Evolutionary conservation across 92 coral and sea anemone genomes (phyloP).

Genomic region (Paragorgia papillata): DNA sequence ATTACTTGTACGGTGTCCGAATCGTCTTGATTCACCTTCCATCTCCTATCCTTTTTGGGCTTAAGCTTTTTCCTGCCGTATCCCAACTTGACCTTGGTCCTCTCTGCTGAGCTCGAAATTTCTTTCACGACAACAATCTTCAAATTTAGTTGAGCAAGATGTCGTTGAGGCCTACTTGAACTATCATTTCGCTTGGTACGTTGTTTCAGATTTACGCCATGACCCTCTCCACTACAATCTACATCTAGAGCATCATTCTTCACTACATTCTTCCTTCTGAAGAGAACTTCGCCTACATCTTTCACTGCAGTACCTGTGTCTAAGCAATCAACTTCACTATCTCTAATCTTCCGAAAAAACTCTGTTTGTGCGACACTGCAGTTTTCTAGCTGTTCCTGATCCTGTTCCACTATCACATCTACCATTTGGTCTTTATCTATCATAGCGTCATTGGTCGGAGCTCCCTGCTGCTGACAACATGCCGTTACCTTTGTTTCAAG

Average conservation of each 20-base stretch:
- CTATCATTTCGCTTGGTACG: background rate
- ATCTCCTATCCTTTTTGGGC: background rate
- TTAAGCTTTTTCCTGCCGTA: background rate
- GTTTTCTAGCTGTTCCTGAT: background rate
- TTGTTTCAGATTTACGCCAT: background rate
- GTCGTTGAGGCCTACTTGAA: background rate
- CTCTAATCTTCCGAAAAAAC: background rate
- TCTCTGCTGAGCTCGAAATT: no score
- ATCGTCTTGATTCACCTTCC: no score
- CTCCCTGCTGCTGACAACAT: background rate
- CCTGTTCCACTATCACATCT: background rate
- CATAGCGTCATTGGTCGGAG: background rate
- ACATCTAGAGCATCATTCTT: background rate
- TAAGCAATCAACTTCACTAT: background rate
- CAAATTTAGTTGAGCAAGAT: background rate
- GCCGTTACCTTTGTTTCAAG: background rate
- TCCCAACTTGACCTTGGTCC: no score
- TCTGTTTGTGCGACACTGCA: background rate
- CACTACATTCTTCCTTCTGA: background rate
- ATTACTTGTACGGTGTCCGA: no score
- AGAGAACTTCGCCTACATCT: background rate
- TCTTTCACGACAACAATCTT: background rate
- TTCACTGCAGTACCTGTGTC: background rate
- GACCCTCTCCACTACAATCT: background rate
- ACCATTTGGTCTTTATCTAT: background rate